Percentiles rank a stretch among this genome's conserved stretches.
phyloP scores from a whole-genome alignment of 1,140 invertebrate species.

The Theocolax elegans region DNA sequence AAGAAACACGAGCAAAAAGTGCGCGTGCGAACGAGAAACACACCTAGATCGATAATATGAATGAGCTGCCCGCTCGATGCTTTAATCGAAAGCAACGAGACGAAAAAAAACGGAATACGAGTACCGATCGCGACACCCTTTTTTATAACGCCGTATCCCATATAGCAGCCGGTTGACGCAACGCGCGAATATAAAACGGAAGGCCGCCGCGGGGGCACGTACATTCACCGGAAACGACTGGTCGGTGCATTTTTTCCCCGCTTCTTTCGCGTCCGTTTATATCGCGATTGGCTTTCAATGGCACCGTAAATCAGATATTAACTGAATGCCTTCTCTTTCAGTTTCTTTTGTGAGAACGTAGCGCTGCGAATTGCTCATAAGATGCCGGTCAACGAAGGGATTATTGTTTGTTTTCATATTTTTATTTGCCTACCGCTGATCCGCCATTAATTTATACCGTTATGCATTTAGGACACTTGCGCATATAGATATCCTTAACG shows the following conservation, averaged over 20 bases:
- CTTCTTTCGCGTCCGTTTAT: neutral
- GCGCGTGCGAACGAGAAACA: too few species aligned
- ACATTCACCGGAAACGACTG: constrained; percentile 30
- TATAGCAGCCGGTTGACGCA: neutral
- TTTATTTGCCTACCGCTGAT: too few species aligned
- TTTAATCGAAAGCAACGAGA: too few species aligned
- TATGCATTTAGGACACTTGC: too few species aligned
- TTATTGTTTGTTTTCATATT: constrained; percentile 10
- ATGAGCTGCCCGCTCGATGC: neutral
- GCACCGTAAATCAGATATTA: constrained; percentile 53
- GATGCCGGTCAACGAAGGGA: too few species aligned
- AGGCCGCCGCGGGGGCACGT: neutral
- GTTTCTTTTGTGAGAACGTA: constrained; percentile 1
- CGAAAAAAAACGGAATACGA: neutral
- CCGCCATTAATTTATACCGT: too few species aligned
- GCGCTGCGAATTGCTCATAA: neutral
- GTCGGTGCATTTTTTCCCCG: neutral
- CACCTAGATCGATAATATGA: neutral
- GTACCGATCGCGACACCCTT: neutral
- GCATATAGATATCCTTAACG: too few species aligned
- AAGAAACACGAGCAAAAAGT: neutral
- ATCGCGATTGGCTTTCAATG: constrained; percentile 38
- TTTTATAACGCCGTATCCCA: neutral
- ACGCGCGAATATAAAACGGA: constrained; percentile 10
- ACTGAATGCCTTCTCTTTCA: constrained; percentile 28